Evolutionary conservation across 2,113 vertebrate species (phyloP).

Genomic region (Felis catus): DNA sequence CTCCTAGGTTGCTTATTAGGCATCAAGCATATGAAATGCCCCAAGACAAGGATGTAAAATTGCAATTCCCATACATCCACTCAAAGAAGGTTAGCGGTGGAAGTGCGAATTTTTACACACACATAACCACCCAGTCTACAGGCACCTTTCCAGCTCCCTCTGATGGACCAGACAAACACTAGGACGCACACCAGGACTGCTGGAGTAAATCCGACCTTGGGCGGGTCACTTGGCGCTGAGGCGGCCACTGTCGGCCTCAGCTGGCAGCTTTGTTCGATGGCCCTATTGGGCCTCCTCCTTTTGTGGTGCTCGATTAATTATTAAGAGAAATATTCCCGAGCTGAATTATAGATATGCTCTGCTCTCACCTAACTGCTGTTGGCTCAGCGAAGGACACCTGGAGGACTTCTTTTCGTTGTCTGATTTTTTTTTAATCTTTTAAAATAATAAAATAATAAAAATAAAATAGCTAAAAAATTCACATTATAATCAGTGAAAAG

Average conservation of each 20-base stretch:
- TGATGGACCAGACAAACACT: neutral
- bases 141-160: neutral
- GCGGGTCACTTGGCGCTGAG: neutral
- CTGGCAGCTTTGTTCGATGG: slow-evolving; percentile 68
- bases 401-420: neutral
- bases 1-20: neutral
- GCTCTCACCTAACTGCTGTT: neutral
- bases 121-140: slow-evolving; percentile 65
- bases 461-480: neutral
- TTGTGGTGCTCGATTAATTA: slow-evolving; percentile 69
- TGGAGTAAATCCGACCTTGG: slow-evolving; percentile 15
- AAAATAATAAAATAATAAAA: no score
- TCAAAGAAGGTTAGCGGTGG: neutral
- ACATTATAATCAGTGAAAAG: neutral
- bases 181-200: neutral
- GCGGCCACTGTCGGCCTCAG: slow-evolving; percentile 85
- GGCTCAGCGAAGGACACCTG: neutral
- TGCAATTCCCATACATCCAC: neutral
- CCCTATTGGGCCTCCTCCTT: slow-evolving; percentile 59
- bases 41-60: neutral
- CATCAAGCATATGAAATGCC: neutral
- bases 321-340: slow-evolving; percentile 61
- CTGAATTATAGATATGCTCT: slow-evolving; percentile 62
- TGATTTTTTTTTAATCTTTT: neutral
- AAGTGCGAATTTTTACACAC: neutral